These are phyloP conservation scores for Heliothis peltigera DNA, from an alignment of 2,888 invertebrate species.

Conservation along the genomic window DNA sequence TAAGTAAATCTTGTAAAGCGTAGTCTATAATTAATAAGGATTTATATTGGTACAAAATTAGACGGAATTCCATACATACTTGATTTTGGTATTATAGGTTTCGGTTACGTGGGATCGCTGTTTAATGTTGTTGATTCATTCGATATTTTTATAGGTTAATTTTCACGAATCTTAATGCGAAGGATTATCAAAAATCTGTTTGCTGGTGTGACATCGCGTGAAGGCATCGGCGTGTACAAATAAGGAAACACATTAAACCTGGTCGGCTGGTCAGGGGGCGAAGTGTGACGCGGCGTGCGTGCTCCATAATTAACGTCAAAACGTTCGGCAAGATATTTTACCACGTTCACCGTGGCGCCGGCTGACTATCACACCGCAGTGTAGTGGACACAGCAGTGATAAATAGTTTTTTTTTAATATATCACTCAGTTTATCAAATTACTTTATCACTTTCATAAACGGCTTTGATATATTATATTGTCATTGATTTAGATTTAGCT, in stretches of 20 bases:
- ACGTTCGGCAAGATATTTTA: constrained; percentile 48
- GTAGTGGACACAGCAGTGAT: constrained; percentile 3
- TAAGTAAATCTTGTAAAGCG: too few species aligned
- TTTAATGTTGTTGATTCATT: too few species aligned
- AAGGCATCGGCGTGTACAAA: constrained; percentile 58
- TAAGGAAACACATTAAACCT: constrained; percentile 61
- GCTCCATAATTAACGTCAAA: constrained; percentile 57
- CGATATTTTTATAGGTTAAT: neutral
- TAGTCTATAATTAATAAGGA: too few species aligned
- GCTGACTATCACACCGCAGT: constrained; percentile 35
- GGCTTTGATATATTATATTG: neutral
- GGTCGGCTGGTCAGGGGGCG: constrained; percentile 53
- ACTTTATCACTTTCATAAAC: too few species aligned
- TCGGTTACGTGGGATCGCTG: too few species aligned
- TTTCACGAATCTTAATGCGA: too few species aligned
- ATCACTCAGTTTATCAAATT: neutral
- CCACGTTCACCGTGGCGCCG: constrained; percentile 39
- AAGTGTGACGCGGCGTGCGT: constrained; percentile 48
- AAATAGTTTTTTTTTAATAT: neutral
- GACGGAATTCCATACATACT: too few species aligned
- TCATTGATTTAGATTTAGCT: neutral
- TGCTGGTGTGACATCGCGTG: constrained; percentile 56
- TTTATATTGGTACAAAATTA: too few species aligned
- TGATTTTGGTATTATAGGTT: neutral
- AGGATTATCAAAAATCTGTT: constrained; percentile 29